These are phyloP conservation scores for Aphyosemion australe DNA, from an alignment of 2,113 vertebrate species.

Conservation along the genomic window DNA sequence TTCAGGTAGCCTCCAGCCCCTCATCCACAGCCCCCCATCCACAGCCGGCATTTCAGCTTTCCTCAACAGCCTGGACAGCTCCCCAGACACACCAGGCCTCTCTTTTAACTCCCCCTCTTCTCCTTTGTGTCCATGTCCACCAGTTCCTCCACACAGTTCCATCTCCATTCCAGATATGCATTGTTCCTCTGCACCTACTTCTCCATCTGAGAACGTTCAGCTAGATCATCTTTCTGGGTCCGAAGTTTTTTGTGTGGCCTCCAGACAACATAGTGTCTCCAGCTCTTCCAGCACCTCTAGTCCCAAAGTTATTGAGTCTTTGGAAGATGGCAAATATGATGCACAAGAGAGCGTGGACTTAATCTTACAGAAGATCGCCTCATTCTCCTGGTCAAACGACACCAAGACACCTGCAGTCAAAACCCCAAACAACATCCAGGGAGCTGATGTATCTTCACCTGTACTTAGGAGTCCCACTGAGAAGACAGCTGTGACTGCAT, in stretches of 20 bases:
- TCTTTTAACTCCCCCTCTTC: constrained; percentile 20
- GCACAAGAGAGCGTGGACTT: constrained; percentile 61
- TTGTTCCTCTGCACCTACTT: constrained; percentile 37
- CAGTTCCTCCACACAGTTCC: constrained; percentile 24
- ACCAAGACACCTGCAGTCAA: constrained; percentile 11
- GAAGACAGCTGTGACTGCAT: neutral
- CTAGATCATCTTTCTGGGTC: constrained; percentile 67
- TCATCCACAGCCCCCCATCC: constrained; percentile 47
- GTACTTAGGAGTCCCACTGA: neutral
- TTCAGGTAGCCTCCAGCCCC: constrained; percentile 20
- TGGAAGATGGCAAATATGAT: constrained; percentile 24
- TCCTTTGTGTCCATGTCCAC: constrained; percentile 18
- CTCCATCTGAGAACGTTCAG: constrained; percentile 57
- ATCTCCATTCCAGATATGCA: constrained; percentile 49
- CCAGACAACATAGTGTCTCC: constrained; percentile 24
- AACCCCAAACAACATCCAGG: constrained; percentile 8
- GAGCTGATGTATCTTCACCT: constrained; percentile 34
- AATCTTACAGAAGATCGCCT: constrained; percentile 75
- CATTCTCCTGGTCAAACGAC: constrained; percentile 63
- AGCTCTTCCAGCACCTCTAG: constrained; percentile 42
- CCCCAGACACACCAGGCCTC: constrained; percentile 41
- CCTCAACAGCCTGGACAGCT: constrained; percentile 56
- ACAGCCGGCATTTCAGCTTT: constrained; percentile 47
- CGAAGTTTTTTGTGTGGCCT: constrained; percentile 63
- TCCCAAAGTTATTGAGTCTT: constrained; percentile 16